Percentiles rank a stretch among this genome's conserved stretches.
Conservation (phyloP, 2,888 invertebrate genomes). For the Latheticus oryzae region DNA sequence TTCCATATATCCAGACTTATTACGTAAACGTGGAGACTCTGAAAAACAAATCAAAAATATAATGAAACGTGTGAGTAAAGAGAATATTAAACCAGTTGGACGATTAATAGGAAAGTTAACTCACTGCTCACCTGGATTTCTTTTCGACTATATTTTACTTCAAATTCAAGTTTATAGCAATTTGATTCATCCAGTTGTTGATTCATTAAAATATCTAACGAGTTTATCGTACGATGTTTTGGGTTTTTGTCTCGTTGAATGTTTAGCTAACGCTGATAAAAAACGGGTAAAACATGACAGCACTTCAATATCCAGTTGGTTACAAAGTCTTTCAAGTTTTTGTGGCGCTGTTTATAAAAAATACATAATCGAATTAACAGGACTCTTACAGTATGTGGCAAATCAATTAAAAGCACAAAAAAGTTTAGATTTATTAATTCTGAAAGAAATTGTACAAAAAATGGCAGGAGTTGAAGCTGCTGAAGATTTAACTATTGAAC, state of each 20-base stretch:
- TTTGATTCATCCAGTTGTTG: constrained; percentile 85
- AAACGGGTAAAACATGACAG: constrained; percentile 87
- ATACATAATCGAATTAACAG: constrained; percentile 95
- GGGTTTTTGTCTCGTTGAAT: constrained; percentile 95
- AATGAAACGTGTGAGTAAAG: constrained; percentile 97
- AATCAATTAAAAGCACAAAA: constrained; percentile 97
- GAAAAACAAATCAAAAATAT: constrained; percentile 94
- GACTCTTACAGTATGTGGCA: constrained; percentile 95
- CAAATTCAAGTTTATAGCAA: constrained; percentile 66
- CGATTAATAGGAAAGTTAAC: constrained; percentile 96
- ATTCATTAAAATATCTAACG: constrained; percentile 96
- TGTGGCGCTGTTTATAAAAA: constrained; percentile 97
- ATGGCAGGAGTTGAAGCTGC: constrained; percentile 99
- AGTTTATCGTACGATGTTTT: constrained; percentile 95
- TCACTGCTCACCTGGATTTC: constrained; percentile 93
- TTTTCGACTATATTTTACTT: constrained; percentile 88
- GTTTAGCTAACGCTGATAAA: constrained; percentile 82
- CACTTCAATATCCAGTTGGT: constrained; percentile 92
- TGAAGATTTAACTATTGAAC: constrained; percentile 96
- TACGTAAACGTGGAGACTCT: constrained; percentile 86
- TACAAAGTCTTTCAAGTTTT: constrained; percentile 94
- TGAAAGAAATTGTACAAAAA: constrained; percentile 98
- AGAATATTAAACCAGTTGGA: constrained; percentile 97
- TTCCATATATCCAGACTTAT: constrained; percentile 83
- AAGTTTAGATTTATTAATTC: constrained; percentile 89